Percentiles rank a stretch among this genome's conserved stretches.
These are phyloP conservation scores for Anneissia japonica DNA, from an alignment of 35 echinoderm and acorn worm species.

Conservation along the genomic window DNA sequence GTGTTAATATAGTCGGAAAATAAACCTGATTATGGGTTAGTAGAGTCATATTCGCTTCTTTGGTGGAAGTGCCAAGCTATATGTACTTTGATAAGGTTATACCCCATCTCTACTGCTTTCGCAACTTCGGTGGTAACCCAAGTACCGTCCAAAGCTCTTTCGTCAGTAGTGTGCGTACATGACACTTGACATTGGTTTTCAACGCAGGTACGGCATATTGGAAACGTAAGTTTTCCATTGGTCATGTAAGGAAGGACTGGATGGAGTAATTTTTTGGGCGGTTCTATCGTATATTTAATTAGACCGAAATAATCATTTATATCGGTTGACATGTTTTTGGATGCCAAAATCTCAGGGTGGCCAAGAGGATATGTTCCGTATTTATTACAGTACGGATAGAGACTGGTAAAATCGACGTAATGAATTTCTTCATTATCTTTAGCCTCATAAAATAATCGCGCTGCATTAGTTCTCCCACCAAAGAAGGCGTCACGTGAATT, in stretches of 20 bases:
- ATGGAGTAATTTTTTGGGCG: background rate
- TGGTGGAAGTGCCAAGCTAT: background rate
- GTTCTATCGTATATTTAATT: background rate
- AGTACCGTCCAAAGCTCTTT: background rate
- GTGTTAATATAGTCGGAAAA: background rate
- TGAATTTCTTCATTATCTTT: background rate
- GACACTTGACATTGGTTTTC: background rate
- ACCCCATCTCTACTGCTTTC: too few species aligned
- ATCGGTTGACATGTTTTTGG: too few species aligned
- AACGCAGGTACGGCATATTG: slow-evolving; percentile 17
- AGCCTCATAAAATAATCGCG: slow-evolving; percentile 8
- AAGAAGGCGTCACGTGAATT: slow-evolving; percentile 12
- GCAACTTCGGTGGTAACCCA: slow-evolving; percentile 39
- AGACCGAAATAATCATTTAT: too few species aligned
- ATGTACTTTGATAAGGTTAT: background rate
- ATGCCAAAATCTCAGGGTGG: slow-evolving; percentile 15
- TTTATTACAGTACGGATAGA: slow-evolving; percentile 38
- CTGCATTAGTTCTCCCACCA: slow-evolving; percentile 27
- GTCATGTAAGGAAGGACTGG: slow-evolving; percentile 7
- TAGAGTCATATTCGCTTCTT: background rate
- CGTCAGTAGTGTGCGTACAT: background rate
- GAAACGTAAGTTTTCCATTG: slow-evolving; percentile 13
- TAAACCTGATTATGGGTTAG: background rate
- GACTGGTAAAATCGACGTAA: slow-evolving; percentile 4
- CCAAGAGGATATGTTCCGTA: slow-evolving; percentile 18